Conservation (phyloP, 2,797 vertebrate genomes). For the Hyperoplus lanceolatus region DNA sequence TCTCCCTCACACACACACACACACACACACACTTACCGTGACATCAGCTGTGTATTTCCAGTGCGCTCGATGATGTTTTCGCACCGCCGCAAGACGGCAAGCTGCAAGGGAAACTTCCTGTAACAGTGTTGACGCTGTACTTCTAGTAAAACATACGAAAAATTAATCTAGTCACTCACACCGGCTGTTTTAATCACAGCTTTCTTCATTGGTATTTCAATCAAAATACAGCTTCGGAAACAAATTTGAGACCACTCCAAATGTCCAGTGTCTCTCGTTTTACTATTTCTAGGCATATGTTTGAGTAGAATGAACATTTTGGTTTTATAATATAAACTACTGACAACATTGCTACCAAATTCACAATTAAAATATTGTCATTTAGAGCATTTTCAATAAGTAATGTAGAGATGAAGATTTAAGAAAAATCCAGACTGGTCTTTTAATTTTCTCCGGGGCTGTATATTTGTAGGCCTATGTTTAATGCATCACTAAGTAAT, state of each 20-base stretch:
- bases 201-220: not conserved
- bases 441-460: too few species aligned
- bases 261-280: too few species aligned
- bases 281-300: too few species aligned
- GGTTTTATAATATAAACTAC: too few species aligned
- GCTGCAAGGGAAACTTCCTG: constrained; percentile 46
- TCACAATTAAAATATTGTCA: too few species aligned
- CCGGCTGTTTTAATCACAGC: not conserved
- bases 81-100: not conserved
- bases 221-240: too few species aligned
- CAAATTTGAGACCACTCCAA: too few species aligned
- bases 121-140: not conserved
- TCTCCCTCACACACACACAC: not conserved
- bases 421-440: too few species aligned
- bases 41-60: constrained; percentile 33
- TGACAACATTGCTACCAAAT: too few species aligned
- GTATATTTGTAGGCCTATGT: not conserved
- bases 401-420: too few species aligned
- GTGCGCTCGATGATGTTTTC: constrained; percentile 10
- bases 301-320: too few species aligned
- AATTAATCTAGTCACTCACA: not conserved
- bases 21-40: not conserved
- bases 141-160: constrained; percentile 47
- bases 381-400: too few species aligned
- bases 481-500: not conserved